Evolutionary conservation across 2,113 vertebrate species (phyloP).

Genomic region (Puffinus mauretanicus): DNA sequence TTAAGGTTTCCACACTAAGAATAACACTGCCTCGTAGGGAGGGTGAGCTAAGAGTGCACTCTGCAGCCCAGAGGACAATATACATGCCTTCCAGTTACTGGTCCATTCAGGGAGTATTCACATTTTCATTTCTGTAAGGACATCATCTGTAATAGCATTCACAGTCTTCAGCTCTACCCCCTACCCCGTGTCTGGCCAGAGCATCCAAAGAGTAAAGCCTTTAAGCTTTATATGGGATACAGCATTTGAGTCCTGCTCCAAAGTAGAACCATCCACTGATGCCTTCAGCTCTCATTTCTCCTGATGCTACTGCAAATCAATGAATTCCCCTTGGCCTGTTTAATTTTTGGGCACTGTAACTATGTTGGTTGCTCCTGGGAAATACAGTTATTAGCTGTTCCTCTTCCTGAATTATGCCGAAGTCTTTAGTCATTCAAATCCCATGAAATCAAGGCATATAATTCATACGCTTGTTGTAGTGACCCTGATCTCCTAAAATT

Average conservation of each 20-base stretch:
- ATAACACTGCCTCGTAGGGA: not conserved
- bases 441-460: not conserved
- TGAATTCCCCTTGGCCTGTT: not conserved
- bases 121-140: not conserved
- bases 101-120: too few relatives aligned
- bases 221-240: not conserved
- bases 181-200: not conserved
- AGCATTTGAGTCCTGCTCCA: not conserved
- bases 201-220: not conserved
- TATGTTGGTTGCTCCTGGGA: not conserved
- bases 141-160: not conserved
- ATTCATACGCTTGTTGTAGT: not conserved
- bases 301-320: not conserved
- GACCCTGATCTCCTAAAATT: not conserved
- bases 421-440: not conserved
- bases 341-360: not conserved
- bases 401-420: not conserved
- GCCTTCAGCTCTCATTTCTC: not conserved
- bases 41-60: constrained; percentile 15
- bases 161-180: not conserved
- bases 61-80: not conserved
- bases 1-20: not conserved
- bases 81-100: not conserved
- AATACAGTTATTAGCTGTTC: not conserved
- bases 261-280: not conserved